Conservation (phyloP, 2,797 vertebrate genomes). For the Vultur gryphus region DNA sequence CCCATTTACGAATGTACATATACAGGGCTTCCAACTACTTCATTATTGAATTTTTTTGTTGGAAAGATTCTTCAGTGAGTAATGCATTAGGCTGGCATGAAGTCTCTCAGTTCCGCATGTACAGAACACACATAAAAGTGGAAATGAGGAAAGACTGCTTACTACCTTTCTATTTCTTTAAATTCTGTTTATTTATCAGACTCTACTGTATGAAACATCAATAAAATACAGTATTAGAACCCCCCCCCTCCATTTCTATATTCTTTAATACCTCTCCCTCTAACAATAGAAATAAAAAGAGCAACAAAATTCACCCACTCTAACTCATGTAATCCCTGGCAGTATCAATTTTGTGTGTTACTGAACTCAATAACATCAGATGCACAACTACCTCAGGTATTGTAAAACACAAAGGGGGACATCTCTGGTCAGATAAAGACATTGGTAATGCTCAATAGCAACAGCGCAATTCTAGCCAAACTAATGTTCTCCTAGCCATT, state of each 20-base stretch:
- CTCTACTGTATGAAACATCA: neutral
- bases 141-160: neutral
- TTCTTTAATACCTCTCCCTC: neutral
- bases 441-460: neutral
- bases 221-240: neutral
- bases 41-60: conserved; percentile 11
- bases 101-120: neutral
- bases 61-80: neutral
- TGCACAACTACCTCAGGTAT: neutral
- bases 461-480: neutral
- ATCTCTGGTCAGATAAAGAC: neutral
- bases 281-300: neutral
- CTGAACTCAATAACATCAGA: neutral
- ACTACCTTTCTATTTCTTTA: neutral
- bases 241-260: neutral
- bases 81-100: neutral
- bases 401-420: neutral
- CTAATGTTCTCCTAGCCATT: neutral
- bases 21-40: neutral
- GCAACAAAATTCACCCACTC: neutral
- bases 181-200: neutral
- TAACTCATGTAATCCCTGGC: neutral
- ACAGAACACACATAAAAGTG: neutral
- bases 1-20: neutral
- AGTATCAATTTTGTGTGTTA: neutral